A percentile compares a stretch with the other conserved stretches of the same genome.
Conservation (phyloP, 2,888 invertebrate species). For the Alcis repandata region DNA sequence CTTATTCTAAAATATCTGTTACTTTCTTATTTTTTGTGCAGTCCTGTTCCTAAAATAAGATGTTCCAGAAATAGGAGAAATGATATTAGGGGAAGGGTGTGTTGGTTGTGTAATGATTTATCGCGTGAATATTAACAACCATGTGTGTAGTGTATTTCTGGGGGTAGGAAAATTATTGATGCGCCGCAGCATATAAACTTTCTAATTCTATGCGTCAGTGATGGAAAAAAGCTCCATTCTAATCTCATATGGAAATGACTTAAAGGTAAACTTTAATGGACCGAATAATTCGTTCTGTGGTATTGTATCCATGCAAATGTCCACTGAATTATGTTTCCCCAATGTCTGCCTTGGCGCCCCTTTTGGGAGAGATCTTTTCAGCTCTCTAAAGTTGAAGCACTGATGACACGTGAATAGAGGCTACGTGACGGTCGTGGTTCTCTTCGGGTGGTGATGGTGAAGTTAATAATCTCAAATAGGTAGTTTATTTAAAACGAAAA, state of each 20-base stretch:
- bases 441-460: no score
- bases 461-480: no score
- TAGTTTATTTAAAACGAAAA: no score
- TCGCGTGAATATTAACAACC: constrained; percentile 28
- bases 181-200: neutral
- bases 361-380: no score
- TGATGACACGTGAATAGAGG: no score
- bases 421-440: no score
- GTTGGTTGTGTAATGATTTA: constrained; percentile 30
- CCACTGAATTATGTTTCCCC: no score
- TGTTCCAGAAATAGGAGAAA: constrained; percentile 27
- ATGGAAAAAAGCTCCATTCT: constrained; percentile 30
- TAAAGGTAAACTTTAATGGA: neutral
- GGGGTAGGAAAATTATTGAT: constrained; percentile 5
- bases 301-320: neutral
- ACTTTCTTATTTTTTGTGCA: constrained; percentile 26
- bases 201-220: constrained; percentile 29
- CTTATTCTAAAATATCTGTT: constrained; percentile 26
- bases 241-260: neutral
- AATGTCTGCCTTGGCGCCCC: no score
- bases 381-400: no score
- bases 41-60: constrained; percentile 30
- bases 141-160: constrained; percentile 28
- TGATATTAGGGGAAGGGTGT: constrained; percentile 30
- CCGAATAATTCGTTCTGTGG: neutral